Conservation (phyloP, 2,888 invertebrate genomes). For the Rhagonycha lutea region DNA sequence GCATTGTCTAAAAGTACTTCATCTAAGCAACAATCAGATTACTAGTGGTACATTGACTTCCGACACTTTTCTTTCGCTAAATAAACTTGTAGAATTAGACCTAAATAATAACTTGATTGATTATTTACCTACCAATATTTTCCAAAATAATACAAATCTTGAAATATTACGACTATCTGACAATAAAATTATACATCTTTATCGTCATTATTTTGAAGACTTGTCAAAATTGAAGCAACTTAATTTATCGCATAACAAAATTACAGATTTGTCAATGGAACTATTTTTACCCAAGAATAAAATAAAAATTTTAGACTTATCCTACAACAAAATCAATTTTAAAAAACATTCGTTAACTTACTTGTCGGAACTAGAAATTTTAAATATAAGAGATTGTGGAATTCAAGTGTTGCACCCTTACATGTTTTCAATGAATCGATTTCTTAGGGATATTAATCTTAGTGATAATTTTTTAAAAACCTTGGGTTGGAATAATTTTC, state of each 20-base stretch:
- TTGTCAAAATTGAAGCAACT: neutral
- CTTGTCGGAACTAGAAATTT: neutral
- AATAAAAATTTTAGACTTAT: neutral
- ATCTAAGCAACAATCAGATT: neutral
- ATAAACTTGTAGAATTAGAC: neutral
- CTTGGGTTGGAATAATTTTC: no score
- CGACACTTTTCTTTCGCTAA: neutral
- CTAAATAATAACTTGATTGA: neutral
- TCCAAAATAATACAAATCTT: neutral
- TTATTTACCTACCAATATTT: neutral
- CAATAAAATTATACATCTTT: neutral
- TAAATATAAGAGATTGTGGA: neutral
- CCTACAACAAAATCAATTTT: neutral
- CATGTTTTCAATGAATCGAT: neutral
- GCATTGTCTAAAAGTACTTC: neutral
- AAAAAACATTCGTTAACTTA: neutral
- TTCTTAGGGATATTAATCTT: neutral
- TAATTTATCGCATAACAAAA: neutral
- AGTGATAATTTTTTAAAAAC: neutral
- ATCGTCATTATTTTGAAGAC: neutral
- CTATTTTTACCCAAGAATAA: neutral
- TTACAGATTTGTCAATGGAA: neutral
- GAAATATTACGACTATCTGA: neutral
- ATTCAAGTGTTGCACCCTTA: neutral
- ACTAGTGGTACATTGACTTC: neutral